Evolutionary conservation across 2,113 vertebrate species (phyloP).

Genomic region (Agapornis roseicollis): DNA sequence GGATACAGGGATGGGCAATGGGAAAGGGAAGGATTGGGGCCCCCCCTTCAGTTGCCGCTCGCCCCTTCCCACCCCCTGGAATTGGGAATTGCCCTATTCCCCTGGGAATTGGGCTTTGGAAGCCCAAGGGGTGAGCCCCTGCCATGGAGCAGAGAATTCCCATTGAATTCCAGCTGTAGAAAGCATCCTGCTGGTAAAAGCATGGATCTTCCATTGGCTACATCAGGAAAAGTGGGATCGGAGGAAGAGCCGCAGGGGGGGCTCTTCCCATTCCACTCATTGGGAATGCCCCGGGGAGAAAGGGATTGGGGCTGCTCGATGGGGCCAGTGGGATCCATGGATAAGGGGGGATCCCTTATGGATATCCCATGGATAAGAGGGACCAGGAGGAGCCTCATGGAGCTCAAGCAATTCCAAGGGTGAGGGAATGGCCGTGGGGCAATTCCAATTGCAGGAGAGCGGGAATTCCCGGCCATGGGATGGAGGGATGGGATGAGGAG

Average conservation of each 20-base stretch:
- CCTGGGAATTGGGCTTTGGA: background rate
- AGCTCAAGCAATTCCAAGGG: background rate
- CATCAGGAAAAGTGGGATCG: background rate
- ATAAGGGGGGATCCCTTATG: too few species aligned
- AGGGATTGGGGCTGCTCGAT: background rate
- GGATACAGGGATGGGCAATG: background rate
- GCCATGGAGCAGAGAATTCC: background rate
- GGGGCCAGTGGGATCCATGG: background rate
- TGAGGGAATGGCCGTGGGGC: too few species aligned
- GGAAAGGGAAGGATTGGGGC: background rate
- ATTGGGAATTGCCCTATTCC: too few species aligned
- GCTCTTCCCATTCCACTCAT: background rate
- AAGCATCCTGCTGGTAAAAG: background rate
- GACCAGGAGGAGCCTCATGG: background rate
- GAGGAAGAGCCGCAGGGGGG: rapidly evolving
- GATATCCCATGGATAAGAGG: background rate
- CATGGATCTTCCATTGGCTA: background rate
- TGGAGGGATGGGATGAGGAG: background rate
- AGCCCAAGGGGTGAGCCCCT: background rate
- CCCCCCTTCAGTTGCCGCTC: background rate
- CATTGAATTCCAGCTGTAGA: background rate
- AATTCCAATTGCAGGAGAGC: background rate
- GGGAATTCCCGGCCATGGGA: background rate
- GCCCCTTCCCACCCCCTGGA: background rate
- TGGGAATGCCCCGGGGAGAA: background rate